These are phyloP conservation scores for Oscheius onirici DNA, from an alignment of 2,888 invertebrate genomes.

Conservation along the genomic window DNA sequence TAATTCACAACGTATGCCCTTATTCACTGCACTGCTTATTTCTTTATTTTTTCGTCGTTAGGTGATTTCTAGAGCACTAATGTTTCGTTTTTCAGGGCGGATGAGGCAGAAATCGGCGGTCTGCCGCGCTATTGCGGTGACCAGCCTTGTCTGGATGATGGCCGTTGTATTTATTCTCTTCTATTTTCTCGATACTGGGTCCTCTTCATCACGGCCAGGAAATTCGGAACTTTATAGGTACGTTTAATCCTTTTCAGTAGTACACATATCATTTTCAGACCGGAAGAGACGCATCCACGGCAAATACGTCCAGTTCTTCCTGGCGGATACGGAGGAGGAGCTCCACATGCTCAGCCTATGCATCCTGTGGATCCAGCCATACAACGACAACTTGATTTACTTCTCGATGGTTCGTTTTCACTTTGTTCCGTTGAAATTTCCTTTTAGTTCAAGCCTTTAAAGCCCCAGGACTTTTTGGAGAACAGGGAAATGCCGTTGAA, in stretches of 20 bases:
- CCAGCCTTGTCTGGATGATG: conserved; percentile 70
- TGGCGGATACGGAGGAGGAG: neutral
- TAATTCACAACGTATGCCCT: neutral
- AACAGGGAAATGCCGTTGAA: conserved; percentile 63
- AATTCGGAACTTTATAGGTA: neutral
- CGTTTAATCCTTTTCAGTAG: neutral
- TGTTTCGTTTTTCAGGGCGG: conserved; percentile 33
- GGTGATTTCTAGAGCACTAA: neutral
- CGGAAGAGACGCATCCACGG: neutral
- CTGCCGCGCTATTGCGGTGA: conserved; percentile 69
- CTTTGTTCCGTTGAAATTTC: neutral
- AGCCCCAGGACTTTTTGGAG: conserved; percentile 55
- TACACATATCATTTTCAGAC: neutral
- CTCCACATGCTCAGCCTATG: conserved; percentile 2
- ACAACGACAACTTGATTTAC: conserved; percentile 8
- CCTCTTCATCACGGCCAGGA: neutral
- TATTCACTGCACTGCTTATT: neutral
- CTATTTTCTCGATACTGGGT: conserved; percentile 64
- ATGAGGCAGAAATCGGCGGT: conserved; percentile 61
- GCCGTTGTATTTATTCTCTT: conserved; percentile 67
- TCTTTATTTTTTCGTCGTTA: neutral
- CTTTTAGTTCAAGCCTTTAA: conserved; percentile 49
- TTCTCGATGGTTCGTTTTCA: conserved; percentile 17
- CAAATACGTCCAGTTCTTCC: conserved; percentile 6
- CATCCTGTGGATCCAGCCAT: conserved; percentile 27